Percentiles rank a stretch among this genome's conserved stretches.
Conservation (phyloP, 1,140 invertebrate genomes). For the Amyelois transitella region DNA sequence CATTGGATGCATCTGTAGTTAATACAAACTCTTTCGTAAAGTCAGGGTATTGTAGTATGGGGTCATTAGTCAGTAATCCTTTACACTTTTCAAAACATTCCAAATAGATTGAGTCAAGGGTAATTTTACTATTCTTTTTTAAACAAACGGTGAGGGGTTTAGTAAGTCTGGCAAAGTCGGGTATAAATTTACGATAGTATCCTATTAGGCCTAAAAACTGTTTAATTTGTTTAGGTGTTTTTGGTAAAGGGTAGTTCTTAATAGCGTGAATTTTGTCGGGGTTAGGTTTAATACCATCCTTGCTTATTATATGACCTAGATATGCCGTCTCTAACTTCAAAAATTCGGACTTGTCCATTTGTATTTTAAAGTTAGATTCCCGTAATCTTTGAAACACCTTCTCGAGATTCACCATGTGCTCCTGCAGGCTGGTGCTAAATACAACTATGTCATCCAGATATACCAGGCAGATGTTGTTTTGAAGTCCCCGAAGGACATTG, state of each 20-base stretch:
- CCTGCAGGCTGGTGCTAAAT: not conserved
- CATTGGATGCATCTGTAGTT: too few species aligned
- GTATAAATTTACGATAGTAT: not conserved
- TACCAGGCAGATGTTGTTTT: not conserved
- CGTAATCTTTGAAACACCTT: not conserved
- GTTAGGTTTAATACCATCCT: not conserved
- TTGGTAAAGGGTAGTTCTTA: not conserved
- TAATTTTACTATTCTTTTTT: too few species aligned
- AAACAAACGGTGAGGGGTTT: too few species aligned
- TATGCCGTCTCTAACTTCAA: not conserved
- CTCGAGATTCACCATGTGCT: too few species aligned
- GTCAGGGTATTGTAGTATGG: too few species aligned
- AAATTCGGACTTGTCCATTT: too few species aligned
- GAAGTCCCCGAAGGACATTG: not conserved
- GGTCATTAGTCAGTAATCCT: too few species aligned
- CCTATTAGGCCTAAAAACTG: not conserved
- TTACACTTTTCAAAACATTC: not conserved
- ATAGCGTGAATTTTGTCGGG: too few species aligned
- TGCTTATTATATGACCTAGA: not conserved
- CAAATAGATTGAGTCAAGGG: not conserved
- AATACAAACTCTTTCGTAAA: too few species aligned
- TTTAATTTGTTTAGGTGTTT: not conserved
- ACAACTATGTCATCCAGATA: conserved; percentile 1
- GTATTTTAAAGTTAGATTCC: too few species aligned
- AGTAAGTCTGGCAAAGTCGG: not conserved